phyloP scores from a whole-genome alignment of 2,797 vertebrate species.

The Phalanger gymnotis region DNA sequence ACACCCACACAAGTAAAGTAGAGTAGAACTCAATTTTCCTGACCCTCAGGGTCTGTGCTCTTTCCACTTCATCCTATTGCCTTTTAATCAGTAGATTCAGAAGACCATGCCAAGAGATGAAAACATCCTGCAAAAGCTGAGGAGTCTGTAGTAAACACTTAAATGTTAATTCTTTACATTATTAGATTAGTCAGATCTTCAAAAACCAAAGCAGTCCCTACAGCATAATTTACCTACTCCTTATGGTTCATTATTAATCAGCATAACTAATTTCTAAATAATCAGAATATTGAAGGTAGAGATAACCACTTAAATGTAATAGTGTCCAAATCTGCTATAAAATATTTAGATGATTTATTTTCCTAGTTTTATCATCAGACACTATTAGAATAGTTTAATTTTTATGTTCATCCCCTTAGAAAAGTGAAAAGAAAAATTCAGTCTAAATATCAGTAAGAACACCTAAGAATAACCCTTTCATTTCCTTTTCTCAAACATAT shows the following conservation, averaged over 20 bases:
- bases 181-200: not conserved
- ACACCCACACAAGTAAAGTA: not conserved
- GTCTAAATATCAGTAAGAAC: conserved; percentile 54
- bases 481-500: conserved; percentile 14
- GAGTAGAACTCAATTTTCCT: not conserved
- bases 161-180: not conserved
- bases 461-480: conserved; percentile 46
- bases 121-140: not conserved
- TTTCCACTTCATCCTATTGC: conserved; percentile 1
- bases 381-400: conserved; percentile 43
- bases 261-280: not conserved
- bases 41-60: not conserved
- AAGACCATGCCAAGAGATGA: not conserved
- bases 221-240: not conserved
- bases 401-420: not conserved
- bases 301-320: not conserved
- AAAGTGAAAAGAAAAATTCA: not conserved
- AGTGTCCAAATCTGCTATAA: not conserved
- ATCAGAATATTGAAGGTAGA: not conserved
- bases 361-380: conserved; percentile 14
- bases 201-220: not conserved
- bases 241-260: not conserved
- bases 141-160: not conserved
- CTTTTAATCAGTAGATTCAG: conserved; percentile 47
- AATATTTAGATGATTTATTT: conserved; percentile 41